Base-by-base conservation (phyloP, 2,888 invertebrate species). In the Pantelozetes paolii region DNA sequence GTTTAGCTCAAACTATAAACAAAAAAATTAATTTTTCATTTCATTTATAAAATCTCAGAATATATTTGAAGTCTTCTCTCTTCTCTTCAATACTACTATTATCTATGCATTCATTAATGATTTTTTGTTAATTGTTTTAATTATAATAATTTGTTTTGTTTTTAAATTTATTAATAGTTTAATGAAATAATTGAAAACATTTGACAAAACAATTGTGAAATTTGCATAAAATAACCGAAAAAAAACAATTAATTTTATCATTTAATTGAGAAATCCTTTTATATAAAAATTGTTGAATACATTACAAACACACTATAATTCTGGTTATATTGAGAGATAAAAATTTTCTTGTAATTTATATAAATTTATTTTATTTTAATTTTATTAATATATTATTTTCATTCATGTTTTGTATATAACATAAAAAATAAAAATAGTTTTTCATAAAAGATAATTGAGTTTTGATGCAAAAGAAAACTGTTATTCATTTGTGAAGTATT, bases 351-450 rank as follows among this genome's bases (percentile, higher is more conserved):
- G 54, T 54, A 54, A 54, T 54, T 54, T 54, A 54, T 54, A 54
- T 54, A 54, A 54, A 54, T 23, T 45, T 54, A 54, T 54, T 54
- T 26, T 54, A 23, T 54, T 13, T n/a, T 50, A n/a, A 36, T 36
- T 36, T 9, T 23, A 23, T 23, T 54, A 54, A 54, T 54, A 23
- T 23, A 54, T 54, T 54, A n/a, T 54, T 23, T n/a, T 11, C 20
- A 54, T 54, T 54, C 54, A 54, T 54, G 26, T 23, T 45, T 23
- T 54, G 54, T 54, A 54, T 54, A 54, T 54, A 54, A 54, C 26
- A 54, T 54, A 54, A 20, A 23, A 54, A 54, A 23, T 23, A 54
- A 54, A 54, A 8, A 18, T 13, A 50, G 20, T 13, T 50, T 13
- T 50, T 50, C 18, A n/a, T 13, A n/a, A 18, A 50, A 50, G 20